Evolutionary conservation across 2,888 invertebrate species (phyloP).

Genomic region (Ischnus inquisitorius): DNA sequence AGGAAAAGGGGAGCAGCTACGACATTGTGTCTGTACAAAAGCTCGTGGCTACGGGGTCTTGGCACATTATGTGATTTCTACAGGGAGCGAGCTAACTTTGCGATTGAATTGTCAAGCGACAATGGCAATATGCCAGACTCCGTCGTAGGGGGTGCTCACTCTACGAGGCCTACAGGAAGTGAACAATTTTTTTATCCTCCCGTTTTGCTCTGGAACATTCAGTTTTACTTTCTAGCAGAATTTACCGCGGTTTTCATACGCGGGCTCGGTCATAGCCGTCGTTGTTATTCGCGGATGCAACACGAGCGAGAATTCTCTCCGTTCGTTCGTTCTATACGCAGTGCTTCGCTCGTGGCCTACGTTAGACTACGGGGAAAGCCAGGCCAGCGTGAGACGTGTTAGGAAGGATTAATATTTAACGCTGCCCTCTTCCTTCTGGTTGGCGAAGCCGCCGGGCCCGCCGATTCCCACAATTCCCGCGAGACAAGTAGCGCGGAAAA

Average conservation of each 20-base stretch:
- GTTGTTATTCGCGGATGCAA: neutral
- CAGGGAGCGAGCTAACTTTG: constrained; percentile 84
- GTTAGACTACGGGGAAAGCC: neutral
- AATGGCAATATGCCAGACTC: constrained; percentile 83
- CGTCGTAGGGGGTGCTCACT: constrained; percentile 19
- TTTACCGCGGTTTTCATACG: neutral
- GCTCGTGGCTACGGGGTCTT: constrained; percentile 76
- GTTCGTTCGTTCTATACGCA: neutral
- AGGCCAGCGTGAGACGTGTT: constrained; percentile 52
- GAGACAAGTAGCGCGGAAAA: constrained; percentile 57
- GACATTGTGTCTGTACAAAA: constrained; percentile 27
- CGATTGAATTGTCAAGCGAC: constrained; percentile 84
- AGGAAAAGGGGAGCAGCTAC: constrained; percentile 31
- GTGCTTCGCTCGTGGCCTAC: constrained; percentile 7
- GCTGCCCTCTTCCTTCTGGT: constrained; percentile 59
- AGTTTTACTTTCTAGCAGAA: neutral
- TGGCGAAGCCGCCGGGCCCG: neutral
- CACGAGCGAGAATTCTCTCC: neutral
- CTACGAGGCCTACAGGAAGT: constrained; percentile 27
- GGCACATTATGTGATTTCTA: constrained; percentile 85
- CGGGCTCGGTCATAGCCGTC: neutral
- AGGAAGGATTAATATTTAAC: constrained; percentile 71
- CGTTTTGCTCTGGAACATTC: constrained; percentile 28
- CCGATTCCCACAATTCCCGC: constrained; percentile 57
- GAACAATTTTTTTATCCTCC: constrained; percentile 33